Base-by-base conservation (phyloP, 2,113 vertebrate species). In the Onychorhynchus coronatus region DNA sequence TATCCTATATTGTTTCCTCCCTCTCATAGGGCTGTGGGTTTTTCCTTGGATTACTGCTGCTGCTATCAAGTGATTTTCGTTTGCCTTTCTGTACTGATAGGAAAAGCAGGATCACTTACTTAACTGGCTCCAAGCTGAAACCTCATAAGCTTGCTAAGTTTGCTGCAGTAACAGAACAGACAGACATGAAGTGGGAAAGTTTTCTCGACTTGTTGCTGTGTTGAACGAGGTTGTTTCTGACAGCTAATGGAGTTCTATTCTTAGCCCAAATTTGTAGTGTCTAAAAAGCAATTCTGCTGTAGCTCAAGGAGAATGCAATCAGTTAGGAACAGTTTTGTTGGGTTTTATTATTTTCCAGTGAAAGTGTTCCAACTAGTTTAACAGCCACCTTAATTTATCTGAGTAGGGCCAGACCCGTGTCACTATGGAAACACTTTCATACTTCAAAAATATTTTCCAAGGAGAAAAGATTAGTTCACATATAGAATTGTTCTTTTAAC, bases 341-440 rank as follows among this genome's bases (percentile, higher is more conserved):
- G n/a, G 33, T 72, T 88, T 88, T 44, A 47, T 58, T 93, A 61
- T 83, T 73, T 86, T 83, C 55, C 55, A 50, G 39, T 92, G 39
- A 59, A 90, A 90, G 46, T 0, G 2, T 93, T 95, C 61, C 33
- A 63, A 56, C 37, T 71, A 59, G 52, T 59, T 91, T 88, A 91
- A 89, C 73, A 91, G 68, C 52, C 35, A 63, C 68, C 65, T 89
- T 58, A 41, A 74, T 95, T 95, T 74, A 63, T 76, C 46, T 3
- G 35, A 80, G 79, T 25, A 84, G 68, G 76, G 61, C 80, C 80
- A 95, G 77, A 87, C 47, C 44, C 58, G 22, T 81, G 80, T 97
- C 91, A 75, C 95, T 97, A 93, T 95, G 94, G 94, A 92, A 96
- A 95, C 86, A 75, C 39, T 56, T 92, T 80, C 4, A 8, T 66